These are phyloP conservation scores for Muscicapa comitata DNA, from an alignment of 2,797 vertebrate genomes.

Conservation along the genomic window DNA sequence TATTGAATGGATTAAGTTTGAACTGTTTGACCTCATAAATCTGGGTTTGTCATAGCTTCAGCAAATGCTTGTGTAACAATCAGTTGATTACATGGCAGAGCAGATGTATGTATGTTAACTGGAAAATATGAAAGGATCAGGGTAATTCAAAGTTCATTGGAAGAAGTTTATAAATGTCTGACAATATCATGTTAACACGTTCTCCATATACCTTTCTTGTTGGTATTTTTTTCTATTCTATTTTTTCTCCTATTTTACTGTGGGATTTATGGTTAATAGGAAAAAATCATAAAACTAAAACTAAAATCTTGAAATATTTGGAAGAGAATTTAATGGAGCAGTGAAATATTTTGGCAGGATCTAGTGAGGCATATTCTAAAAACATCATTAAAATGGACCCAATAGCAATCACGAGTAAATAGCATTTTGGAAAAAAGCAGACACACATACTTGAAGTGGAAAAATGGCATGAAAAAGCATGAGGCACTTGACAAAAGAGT, in stretches of 20 bases:
- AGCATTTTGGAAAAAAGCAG: background rate
- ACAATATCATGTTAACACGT: conserved; percentile 61
- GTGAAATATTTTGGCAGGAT: background rate
- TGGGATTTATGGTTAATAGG: background rate
- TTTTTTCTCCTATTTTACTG: background rate
- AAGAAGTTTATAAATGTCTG: conserved; percentile 72
- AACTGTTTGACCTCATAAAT: conserved; percentile 93
- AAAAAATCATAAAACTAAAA: background rate
- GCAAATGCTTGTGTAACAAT: conserved; percentile 99
- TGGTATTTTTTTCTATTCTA: background rate
- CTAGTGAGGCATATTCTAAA: background rate
- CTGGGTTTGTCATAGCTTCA: conserved; percentile 89
- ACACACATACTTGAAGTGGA: background rate
- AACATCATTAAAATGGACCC: background rate
- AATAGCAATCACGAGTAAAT: background rate
- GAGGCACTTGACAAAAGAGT: background rate
- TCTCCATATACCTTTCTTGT: background rate
- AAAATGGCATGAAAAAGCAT: background rate
- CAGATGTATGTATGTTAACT: conserved; percentile 80
- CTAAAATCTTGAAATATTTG: background rate
- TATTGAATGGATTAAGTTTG: conserved; percentile 95
- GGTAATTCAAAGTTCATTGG: conserved; percentile 78
- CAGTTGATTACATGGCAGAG: conserved; percentile 96
- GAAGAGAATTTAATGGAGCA: background rate
- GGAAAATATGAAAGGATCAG: conserved; percentile 78